A percentile compares a stretch with the other conserved stretches of the same genome.
Conservation (phyloP, 2,797 vertebrate genomes). For the Neosilurus mollespiculum region DNA sequence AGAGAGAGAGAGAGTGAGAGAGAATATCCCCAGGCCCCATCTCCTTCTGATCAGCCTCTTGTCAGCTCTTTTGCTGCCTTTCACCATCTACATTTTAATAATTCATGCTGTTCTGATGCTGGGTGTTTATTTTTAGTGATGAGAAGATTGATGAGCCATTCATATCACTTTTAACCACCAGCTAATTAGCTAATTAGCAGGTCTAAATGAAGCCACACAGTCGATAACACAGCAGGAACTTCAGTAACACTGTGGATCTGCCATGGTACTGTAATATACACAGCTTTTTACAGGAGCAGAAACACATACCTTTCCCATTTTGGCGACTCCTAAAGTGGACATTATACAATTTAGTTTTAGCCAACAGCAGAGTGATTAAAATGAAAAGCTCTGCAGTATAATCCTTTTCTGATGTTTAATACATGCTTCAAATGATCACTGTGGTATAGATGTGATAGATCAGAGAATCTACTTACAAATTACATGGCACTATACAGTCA, state of each 20-base stretch:
- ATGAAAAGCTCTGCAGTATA: background rate
- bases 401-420: background rate
- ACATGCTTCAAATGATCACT: slow-evolving; percentile 5
- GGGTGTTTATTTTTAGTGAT: slow-evolving; percentile 80
- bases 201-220: slow-evolving; percentile 80
- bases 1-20: background rate
- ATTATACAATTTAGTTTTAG: background rate
- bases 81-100: slow-evolving; percentile 78
- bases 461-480: background rate
- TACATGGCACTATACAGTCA: background rate
- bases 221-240: slow-evolving; percentile 68
- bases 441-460: background rate
- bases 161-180: slow-evolving; percentile 81
- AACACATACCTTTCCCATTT: slow-evolving; percentile 62
- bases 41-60: slow-evolving; percentile 42
- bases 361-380: background rate
- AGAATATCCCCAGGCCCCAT: slow-evolving; percentile 49
- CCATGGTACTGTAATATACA: slow-evolving; percentile 64
- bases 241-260: slow-evolving; percentile 51
- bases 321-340: background rate
- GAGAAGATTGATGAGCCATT: slow-evolving; percentile 80
- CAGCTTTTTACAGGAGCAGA: slow-evolving; percentile 60
- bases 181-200: slow-evolving; percentile 83
- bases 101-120: slow-evolving; percentile 68
- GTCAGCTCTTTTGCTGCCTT: slow-evolving; percentile 56